Conservation (phyloP, 2,888 invertebrate species). For the Platerodrilus igneus region DNA sequence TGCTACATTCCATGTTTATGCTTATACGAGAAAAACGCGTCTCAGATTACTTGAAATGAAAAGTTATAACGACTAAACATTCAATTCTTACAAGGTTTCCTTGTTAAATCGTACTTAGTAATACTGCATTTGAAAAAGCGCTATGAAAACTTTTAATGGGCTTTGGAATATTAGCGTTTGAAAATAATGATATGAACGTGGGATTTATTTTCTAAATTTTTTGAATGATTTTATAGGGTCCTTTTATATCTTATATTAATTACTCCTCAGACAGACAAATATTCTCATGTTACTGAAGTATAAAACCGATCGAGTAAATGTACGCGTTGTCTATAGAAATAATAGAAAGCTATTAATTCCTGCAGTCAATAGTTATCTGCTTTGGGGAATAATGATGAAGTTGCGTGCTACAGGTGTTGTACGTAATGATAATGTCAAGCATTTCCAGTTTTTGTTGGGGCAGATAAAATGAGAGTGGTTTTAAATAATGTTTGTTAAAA, state of each 20-base stretch:
- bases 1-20: too few relatives aligned
- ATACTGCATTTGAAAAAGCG: slow-evolving; percentile 34
- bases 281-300: too few relatives aligned
- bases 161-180: slow-evolving; percentile 33
- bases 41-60: too few relatives aligned
- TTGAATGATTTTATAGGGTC: too few relatives aligned
- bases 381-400: slow-evolving; percentile 43
- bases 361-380: slow-evolving; percentile 41
- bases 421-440: slow-evolving; percentile 40
- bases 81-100: slow-evolving; percentile 34
- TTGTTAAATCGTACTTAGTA: slow-evolving; percentile 37
- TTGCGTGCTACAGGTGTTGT: slow-evolving; percentile 46
- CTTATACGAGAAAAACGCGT: too few relatives aligned
- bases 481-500: too few relatives aligned
- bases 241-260: too few relatives aligned
- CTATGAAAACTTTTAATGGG: slow-evolving; percentile 39
- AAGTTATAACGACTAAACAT: slow-evolving; percentile 26
- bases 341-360: slow-evolving; percentile 46
- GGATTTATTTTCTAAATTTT: too few relatives aligned
- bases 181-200: slow-evolving; percentile 35
- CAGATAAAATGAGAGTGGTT: too few relatives aligned
- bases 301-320: too few relatives aligned
- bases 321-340: slow-evolving; percentile 43
- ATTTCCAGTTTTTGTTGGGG: slow-evolving; percentile 35
- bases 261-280: too few relatives aligned